Conservation (phyloP, 2,888 invertebrate genomes). For the Patella pellucida region DNA sequence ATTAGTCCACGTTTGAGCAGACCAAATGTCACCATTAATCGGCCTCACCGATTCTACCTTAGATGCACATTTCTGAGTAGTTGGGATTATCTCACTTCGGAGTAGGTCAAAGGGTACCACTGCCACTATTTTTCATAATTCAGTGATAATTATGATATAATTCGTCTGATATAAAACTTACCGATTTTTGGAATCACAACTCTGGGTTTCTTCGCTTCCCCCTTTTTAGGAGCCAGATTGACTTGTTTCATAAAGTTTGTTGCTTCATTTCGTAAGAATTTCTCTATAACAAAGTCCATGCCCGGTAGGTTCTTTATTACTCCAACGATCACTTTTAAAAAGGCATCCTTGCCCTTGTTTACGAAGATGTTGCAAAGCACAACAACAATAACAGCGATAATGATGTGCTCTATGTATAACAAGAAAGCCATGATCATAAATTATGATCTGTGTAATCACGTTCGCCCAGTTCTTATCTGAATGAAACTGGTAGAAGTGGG, state of each 20-base stretch:
- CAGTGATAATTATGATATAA: too few relatives aligned
- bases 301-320: constrained; percentile 53
- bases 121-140: too few relatives aligned
- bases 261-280: constrained; percentile 49
- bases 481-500: too few relatives aligned
- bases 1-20: too few relatives aligned
- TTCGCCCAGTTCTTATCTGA: too few relatives aligned
- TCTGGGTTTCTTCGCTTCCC: constrained; percentile 35
- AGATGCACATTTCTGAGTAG: too few relatives aligned
- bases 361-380: constrained; percentile 48
- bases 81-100: too few relatives aligned
- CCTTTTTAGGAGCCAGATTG: constrained; percentile 37
- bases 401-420: constrained; percentile 41
- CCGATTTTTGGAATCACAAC: constrained; percentile 53
- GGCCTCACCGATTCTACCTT: too few relatives aligned
- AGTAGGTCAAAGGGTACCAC: too few relatives aligned
- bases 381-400: constrained; percentile 45
- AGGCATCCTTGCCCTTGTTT: constrained; percentile 45
- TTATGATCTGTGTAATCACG: too few relatives aligned
- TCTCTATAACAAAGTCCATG: constrained; percentile 42
- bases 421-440: neutral
- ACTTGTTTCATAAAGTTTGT: constrained; percentile 50
- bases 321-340: constrained; percentile 49
- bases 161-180: constrained; percentile 17
- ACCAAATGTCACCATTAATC: too few relatives aligned